A percentile compares a stretch with the other conserved stretches of the same genome.
Evolutionary conservation across 2,888 invertebrate genomes (phyloP).

Genomic region (Euzetes globulus): DNA sequence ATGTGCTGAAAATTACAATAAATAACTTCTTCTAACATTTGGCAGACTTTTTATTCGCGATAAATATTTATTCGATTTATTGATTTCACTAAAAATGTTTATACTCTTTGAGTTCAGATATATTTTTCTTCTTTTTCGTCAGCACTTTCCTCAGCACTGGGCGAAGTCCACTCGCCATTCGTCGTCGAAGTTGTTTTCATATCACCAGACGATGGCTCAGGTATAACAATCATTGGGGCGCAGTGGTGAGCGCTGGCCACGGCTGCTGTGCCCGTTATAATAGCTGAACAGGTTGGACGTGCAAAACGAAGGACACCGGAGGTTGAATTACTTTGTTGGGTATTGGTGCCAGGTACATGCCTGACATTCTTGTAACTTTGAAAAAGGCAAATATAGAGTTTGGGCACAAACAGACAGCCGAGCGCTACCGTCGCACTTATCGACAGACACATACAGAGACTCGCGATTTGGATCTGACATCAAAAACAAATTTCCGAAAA

Average conservation of each 20-base stretch:
- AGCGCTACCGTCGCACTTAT: slow-evolving; percentile 67
- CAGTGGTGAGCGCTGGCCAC: slow-evolving; percentile 31
- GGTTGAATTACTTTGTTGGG: slow-evolving; percentile 28
- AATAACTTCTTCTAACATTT: neutral
- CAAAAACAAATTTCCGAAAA: neutral
- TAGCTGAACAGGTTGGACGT: slow-evolving; percentile 20
- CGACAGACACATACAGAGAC: slow-evolving; percentile 67
- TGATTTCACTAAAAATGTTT: neutral
- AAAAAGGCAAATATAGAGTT: slow-evolving; percentile 67
- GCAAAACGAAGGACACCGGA: slow-evolving; percentile 33
- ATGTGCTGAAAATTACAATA: neutral
- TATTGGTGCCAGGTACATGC: slow-evolving; percentile 1
- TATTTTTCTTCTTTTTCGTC: slow-evolving; percentile 30
- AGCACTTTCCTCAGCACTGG: slow-evolving; percentile 46
- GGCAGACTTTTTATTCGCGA: too few species aligned
- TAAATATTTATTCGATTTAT: neutral
- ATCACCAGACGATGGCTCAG: slow-evolving; percentile 31
- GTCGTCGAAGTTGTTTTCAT: slow-evolving; percentile 34
- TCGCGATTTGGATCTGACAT: slow-evolving; percentile 64
- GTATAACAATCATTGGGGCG: slow-evolving; percentile 31
- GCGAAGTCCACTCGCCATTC: slow-evolving; percentile 39
- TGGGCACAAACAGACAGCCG: slow-evolving; percentile 65
- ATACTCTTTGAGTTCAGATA: neutral
- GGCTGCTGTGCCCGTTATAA: slow-evolving; percentile 23
- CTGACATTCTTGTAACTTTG: slow-evolving; percentile 71